Base-by-base conservation (phyloP, 2,113 vertebrate species). In the Chloropsis cyanopogon region DNA sequence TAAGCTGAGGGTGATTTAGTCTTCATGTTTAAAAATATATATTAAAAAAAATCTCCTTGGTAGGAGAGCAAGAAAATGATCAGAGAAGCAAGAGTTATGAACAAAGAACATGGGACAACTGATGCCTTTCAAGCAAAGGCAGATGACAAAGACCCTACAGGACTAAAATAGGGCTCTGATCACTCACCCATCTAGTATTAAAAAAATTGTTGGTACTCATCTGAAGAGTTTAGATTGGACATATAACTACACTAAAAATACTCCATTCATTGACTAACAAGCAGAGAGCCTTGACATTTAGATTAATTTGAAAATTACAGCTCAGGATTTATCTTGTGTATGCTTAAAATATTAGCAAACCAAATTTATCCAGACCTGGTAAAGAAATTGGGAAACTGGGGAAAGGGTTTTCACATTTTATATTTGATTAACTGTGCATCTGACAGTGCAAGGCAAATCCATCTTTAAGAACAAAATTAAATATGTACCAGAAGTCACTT, bases 261-360 rank as follows among this genome's bases (percentile, higher is more conserved):
- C 13, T 88, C 50, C 35, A 47, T 59, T 95, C 73, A 33, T 59
- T 93, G 81, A 88, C 68, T 88, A 92, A 70, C 61, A 79, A 85
- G 75, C 49, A 84, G 53, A 91, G 54, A 69, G 37, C 57, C 73
- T 91, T 95, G 91, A 93, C 94, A 93, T 95, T 97, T 94, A 90
- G 57, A 94, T 87, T 92, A 92, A 93, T 95, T 93, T 86, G 29
- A 82, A 95, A 95, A 97, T 95, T 87, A 69, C 20, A 79, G 44
- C 53, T 61, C 46, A 47, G 61, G 70, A 72, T 91, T 96, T 94
- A 89, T 68, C 53, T 46, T 90, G 42, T 69, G 66, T 95, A 35
- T 85, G 53, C 56, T 95, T 94, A 82, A 91, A 95, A 94, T 50
- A 82, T 87, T 79, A 87, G 59, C 86, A 94, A 94, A 82, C 37